Conservation (phyloP, 2,888 invertebrate genomes). For the Caradrina clavipalpis region DNA sequence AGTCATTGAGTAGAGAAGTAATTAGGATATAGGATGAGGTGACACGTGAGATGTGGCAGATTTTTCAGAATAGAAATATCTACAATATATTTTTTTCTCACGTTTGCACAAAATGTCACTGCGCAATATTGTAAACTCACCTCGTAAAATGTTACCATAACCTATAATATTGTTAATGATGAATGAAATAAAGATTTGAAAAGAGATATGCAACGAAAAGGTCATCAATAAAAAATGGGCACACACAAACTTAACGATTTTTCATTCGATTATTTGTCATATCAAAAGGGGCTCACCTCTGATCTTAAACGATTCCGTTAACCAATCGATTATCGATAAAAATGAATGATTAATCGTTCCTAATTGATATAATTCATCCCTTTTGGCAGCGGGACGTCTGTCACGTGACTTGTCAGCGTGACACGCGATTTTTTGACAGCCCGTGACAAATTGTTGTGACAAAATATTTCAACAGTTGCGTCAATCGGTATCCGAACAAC, state of each 20-base stretch:
- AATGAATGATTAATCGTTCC: conserved; percentile 84
- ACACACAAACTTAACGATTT: conserved; percentile 65
- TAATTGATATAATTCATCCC: conserved; percentile 88
- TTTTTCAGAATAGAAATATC: conserved; percentile 6
- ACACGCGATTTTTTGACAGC: conserved; percentile 85
- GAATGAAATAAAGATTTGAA: conserved; percentile 53
- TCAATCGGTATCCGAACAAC: conserved; percentile 77
- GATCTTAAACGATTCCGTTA: conserved; percentile 85
- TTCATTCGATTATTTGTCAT: conserved; percentile 83
- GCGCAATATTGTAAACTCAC: conserved; percentile 52
- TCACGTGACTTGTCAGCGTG: conserved; percentile 79
- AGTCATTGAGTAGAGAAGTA: neutral
- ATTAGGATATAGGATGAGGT: neutral
- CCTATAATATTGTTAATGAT: conserved; percentile 63
- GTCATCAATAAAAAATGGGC: conserved; percentile 68
- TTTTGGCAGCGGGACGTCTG: conserved; percentile 78
- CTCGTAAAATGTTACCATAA: conserved; percentile 60
- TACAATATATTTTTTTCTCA: conserved; percentile 46
- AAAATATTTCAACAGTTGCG: conserved; percentile 91
- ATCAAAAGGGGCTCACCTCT: conserved; percentile 81
- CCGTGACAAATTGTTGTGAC: conserved; percentile 90
- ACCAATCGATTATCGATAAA: conserved; percentile 83
- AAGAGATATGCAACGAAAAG: conserved; percentile 60
- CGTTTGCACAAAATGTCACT: conserved; percentile 55
- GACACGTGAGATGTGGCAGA: neutral